phyloP scores from a whole-genome alignment of 2,797 vertebrate genomes.

The Morus bassanus region DNA sequence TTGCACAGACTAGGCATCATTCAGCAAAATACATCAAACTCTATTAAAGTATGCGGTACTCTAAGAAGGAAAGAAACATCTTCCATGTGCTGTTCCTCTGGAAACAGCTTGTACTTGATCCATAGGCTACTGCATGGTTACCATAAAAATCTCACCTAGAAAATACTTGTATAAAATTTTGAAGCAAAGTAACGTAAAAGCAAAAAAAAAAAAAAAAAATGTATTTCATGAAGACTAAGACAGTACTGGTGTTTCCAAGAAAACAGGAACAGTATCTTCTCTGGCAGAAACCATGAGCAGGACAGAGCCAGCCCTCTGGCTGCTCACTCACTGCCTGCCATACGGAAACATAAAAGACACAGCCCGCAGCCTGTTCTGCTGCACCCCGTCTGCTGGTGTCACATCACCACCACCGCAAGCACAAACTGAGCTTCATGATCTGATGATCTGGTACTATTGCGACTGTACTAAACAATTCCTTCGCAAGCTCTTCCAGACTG shows the following conservation, averaged over 20 bases:
- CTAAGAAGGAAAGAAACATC: neutral
- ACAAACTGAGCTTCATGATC: neutral
- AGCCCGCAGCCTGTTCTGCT: neutral
- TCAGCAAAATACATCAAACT: neutral
- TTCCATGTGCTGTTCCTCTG: neutral
- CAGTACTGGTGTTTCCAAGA: neutral
- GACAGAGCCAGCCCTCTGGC: neutral
- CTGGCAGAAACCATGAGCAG: neutral
- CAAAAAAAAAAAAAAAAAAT: too few species aligned
- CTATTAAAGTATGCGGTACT: accelerated
- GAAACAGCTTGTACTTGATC: neutral
- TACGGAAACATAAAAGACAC: neutral
- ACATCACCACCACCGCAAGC: neutral
- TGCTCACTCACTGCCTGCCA: neutral
- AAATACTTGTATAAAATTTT: neutral
- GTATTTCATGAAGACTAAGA: neutral
- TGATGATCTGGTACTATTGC: neutral
- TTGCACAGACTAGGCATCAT: neutral
- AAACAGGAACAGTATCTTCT: neutral
- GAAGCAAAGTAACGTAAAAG: neutral
- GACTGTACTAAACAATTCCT: neutral
- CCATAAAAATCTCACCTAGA: neutral
- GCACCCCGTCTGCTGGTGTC: neutral
- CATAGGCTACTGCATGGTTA: accelerated
- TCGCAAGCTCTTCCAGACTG: neutral